Conservation (phyloP, 2,113 vertebrate genomes). For the Apeltes quadracus region DNA sequence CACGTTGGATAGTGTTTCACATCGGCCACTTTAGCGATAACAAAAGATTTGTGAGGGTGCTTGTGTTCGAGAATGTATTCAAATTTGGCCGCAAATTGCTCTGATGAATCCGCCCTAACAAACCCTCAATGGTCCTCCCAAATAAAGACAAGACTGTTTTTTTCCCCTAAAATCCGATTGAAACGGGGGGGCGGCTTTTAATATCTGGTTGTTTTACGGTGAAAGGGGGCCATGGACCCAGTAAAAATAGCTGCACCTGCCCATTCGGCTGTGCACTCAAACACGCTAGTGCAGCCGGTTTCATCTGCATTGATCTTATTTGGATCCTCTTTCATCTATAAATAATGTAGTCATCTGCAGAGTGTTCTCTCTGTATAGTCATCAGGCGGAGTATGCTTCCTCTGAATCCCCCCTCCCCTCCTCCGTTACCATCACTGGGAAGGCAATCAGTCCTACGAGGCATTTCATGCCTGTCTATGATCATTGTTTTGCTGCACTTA, state of each 20-base stretch:
- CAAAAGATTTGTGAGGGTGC: slow-evolving; percentile 62
- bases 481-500: slow-evolving; percentile 65
- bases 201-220: slow-evolving; percentile 52
- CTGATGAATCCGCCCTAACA: slow-evolving; percentile 48
- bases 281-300: slow-evolving; percentile 36
- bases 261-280: slow-evolving; percentile 34
- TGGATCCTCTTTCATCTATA: slow-evolving; percentile 77
- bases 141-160: slow-evolving; percentile 35
- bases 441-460: slow-evolving; percentile 61
- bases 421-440: slow-evolving; percentile 13
- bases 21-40: slow-evolving; percentile 53
- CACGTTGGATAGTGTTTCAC: slow-evolving; percentile 47
- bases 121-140: slow-evolving; percentile 44
- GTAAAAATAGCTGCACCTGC: slow-evolving; percentile 60
- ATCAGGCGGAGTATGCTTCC: slow-evolving; percentile 25
- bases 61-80: slow-evolving; percentile 54
- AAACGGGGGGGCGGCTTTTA: slow-evolving; percentile 38
- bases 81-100: slow-evolving; percentile 34
- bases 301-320: slow-evolving; percentile 72
- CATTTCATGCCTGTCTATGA: slow-evolving; percentile 55
- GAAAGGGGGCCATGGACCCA: slow-evolving; percentile 18
- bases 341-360: slow-evolving; percentile 74
- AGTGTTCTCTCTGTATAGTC: slow-evolving; percentile 48
- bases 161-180: slow-evolving; percentile 10
- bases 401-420: slow-evolving; percentile 20